phyloP scores from a whole-genome alignment of 2,888 invertebrate genomes.

The Synergus gifuensis region DNA sequence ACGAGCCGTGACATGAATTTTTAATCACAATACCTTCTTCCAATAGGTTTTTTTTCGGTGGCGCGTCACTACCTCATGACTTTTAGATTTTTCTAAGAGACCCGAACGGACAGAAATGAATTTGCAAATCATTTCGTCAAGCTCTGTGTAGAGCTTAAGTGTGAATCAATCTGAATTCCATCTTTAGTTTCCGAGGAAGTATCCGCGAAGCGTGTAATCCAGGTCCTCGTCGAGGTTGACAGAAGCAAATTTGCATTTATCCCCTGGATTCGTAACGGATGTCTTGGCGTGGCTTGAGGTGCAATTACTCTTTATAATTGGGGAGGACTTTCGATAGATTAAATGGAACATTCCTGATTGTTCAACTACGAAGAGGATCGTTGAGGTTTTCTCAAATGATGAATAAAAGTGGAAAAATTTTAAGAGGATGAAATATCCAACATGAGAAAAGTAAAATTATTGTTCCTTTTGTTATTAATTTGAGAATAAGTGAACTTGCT shows the following conservation, averaged over 20 bases:
- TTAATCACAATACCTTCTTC: constrained; percentile 1
- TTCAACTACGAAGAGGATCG: constrained; percentile 27
- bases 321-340: constrained; percentile 50
- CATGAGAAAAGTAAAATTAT: background rate
- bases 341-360: constrained; percentile 52
- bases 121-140: constrained; percentile 4
- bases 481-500: background rate
- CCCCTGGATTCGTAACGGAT: background rate
- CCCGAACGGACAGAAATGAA: background rate
- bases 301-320: constrained; percentile 57
- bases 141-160: background rate
- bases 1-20: background rate
- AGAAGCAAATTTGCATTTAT: constrained; percentile 15
- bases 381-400: background rate
- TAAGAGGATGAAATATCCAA: background rate
- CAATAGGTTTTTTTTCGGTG: background rate
- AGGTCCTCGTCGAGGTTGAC: constrained; percentile 3
- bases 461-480: background rate
- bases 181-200: background rate
- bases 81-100: background rate
- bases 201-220: constrained; percentile 4
- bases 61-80: background rate
- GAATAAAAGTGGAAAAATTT: background rate
- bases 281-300: constrained; percentile 1
- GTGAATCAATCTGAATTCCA: background rate